Evolutionary conservation across 2,888 invertebrate species (phyloP).

Genomic region (Oxystoma pomonae): DNA sequence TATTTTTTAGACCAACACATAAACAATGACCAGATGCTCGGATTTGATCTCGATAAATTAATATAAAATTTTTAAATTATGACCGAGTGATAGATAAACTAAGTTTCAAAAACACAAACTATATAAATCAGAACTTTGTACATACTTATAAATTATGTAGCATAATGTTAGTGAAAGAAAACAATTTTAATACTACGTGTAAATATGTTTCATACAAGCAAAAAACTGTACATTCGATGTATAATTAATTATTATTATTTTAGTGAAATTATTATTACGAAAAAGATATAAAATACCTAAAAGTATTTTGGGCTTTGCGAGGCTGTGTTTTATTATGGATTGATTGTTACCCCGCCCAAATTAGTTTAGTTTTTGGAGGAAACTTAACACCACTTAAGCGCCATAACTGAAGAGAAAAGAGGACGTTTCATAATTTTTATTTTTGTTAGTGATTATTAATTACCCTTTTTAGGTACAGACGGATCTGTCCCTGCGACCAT

Average conservation of each 20-base stretch:
- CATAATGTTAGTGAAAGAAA: conserved; percentile 15
- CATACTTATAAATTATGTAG: conserved; percentile 30
- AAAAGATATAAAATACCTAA: conserved; percentile 46
- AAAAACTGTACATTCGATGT: conserved; percentile 29
- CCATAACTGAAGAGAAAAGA: not conserved
- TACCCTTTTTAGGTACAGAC: no score
- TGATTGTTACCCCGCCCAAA: conserved; percentile 43
- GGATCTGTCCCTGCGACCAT: no score
- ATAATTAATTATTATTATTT: conserved; percentile 29
- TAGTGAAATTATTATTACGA: conserved; percentile 33
- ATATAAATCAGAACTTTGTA: conserved; percentile 17
- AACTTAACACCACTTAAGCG: not conserved
- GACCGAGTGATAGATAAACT: not conserved
- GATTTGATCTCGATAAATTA: not conserved
- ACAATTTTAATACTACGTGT: conserved; percentile 37
- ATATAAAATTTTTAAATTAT: not conserved
- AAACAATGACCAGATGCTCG: no score
- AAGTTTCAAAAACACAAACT: not conserved
- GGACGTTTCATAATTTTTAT: not conserved
- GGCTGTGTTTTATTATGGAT: conserved; percentile 55
- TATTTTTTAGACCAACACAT: no score
- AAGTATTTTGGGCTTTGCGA: conserved; percentile 55
- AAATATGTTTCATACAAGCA: conserved; percentile 45
- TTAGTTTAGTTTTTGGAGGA: not conserved
- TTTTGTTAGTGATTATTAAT: no score